Base-by-base conservation (phyloP, 2,797 vertebrate species). In the Toxotes lorentzi region DNA sequence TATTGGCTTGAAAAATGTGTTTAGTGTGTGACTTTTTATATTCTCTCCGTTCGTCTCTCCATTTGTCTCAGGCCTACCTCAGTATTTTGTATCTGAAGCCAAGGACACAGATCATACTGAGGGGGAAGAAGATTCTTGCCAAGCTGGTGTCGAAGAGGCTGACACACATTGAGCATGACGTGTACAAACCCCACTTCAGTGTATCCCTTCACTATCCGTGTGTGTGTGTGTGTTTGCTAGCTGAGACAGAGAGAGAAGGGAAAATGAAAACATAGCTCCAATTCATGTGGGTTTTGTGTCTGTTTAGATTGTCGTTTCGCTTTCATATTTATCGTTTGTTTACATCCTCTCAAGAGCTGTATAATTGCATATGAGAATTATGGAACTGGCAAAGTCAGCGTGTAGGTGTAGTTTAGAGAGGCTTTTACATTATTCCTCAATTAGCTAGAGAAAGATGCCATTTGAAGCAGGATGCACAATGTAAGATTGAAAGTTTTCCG, bases 61-160 rank as follows among this genome's bases (percentile, higher is more conserved):
- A 14, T 76, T 38, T 12, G 6, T 74, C 47, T 56, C 86, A 97
- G 96, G 95, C 94, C 14, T 96, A 96, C 86, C 95, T 96, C 86
- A 93, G 95, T 76, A 94, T 96, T 86, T 90, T 97, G 48, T 96
- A 97, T 79, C 92, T 97, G 91, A 96, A 96, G 86, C 95, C 96
- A 13, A 91, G 94, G 65, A 95, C 94, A 73, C 96, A 96, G 85
- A 93, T 97, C 53, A 76, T 96, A 72, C 91, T 96, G 54, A 85
- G 95, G 79, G 92, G 95, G 72, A 95, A 93, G 93, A 96, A 95
- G 83, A 94, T 96, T 84, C 92, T 90, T 61, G 90, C 94, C 40
- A 95, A 94, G 81, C 89, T 97, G 81, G 93, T 96, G 40, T 90
- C 95, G 7, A 96, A 95, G 88, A 96, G 92, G 73, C 90, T 97